Percentiles rank a stretch among this genome's conserved stretches.
These are phyloP conservation scores for Cebus imitator DNA, from an alignment of 2,113 vertebrate species.

Conservation along the genomic window DNA sequence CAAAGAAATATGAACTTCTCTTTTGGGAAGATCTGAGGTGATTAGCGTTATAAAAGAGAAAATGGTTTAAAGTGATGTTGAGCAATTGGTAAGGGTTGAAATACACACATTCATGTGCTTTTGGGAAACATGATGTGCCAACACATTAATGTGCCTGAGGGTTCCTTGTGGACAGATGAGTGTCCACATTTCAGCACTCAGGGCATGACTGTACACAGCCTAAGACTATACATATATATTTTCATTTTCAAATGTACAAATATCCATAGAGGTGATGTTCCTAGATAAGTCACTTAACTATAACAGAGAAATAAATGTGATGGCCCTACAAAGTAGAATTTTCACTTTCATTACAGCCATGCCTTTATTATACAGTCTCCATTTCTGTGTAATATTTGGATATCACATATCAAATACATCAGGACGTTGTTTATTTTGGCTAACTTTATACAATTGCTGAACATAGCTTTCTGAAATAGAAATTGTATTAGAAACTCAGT, in stretches of 20 bases:
- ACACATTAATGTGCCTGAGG: neutral
- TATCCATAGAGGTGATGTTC: neutral
- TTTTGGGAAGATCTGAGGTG: neutral
- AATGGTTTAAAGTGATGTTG: neutral
- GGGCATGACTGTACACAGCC: neutral
- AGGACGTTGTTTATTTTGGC: neutral
- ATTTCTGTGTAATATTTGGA: conserved; percentile 45
- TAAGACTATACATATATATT: neutral
- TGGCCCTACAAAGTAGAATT: neutral
- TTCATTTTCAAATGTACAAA: conserved; percentile 1
- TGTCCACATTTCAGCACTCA: neutral
- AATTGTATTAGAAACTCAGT: neutral
- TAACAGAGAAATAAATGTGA: neutral
- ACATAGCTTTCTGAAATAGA: conserved; percentile 53
- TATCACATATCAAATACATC: conserved; percentile 1
- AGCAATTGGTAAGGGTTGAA: neutral
- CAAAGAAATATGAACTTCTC: neutral
- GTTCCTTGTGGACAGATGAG: neutral
- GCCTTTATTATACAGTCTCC: conserved; percentile 27
- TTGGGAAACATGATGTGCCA: neutral
- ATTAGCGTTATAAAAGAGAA: neutral
- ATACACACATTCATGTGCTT: neutral
- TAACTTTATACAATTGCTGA: conserved; percentile 20
- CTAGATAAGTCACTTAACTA: neutral
- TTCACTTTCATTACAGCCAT: neutral